phyloP scores from a whole-genome alignment of 2,797 vertebrate species.

The Sarcoramphus papa region DNA sequence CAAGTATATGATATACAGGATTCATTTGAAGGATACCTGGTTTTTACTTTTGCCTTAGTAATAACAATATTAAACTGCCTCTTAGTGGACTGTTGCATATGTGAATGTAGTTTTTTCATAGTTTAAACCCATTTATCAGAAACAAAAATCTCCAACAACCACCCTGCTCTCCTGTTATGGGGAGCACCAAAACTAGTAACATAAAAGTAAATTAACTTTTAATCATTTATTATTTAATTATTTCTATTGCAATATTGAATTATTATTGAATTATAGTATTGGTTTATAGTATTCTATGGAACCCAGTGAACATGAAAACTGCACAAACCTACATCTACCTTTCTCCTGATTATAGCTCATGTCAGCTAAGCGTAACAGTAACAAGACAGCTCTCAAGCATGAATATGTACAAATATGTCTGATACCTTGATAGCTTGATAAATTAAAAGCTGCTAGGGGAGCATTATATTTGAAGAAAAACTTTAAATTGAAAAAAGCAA shows the following conservation, averaged over 20 bases:
- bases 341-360: not conserved
- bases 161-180: not conserved
- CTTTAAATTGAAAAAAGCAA: not conserved
- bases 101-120: not conserved
- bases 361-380: not conserved
- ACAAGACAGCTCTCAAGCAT: not conserved
- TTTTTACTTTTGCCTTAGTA: not conserved
- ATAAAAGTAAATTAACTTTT: not conserved
- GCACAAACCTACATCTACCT: not conserved
- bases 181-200: not conserved
- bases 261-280: not conserved
- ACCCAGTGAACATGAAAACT: not conserved
- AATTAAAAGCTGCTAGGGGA: not conserved
- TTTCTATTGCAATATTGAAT: not conserved
- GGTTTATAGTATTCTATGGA: not conserved
- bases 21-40: not conserved
- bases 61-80: not conserved
- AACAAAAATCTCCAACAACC: not conserved
- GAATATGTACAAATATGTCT: too few relatives aligned
- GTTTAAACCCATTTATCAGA: not conserved
- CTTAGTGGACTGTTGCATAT: not conserved
- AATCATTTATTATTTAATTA: not conserved
- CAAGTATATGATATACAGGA: not conserved
- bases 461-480: not conserved
- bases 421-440: not conserved